phyloP scores from a whole-genome alignment of 23 tunicate genomes.

The Phallusia fumigata region DNA sequence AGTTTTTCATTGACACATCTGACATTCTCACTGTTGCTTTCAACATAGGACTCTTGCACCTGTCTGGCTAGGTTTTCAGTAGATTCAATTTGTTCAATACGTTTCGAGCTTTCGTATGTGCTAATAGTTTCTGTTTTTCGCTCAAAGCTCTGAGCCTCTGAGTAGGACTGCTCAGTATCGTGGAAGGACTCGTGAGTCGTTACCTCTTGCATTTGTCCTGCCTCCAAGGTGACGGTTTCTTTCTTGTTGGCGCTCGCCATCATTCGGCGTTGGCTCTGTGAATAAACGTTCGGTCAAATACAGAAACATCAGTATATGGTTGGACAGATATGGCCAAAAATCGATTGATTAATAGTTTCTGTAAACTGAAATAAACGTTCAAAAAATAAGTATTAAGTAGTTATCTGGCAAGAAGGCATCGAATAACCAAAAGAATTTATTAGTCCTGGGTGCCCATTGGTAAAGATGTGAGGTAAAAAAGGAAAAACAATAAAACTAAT shows the following conservation, averaged over 20 bases:
- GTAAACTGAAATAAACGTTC: no score
- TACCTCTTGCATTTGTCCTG: slow-evolving; percentile 10
- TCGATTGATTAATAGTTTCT: no score
- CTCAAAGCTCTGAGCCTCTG: not conserved
- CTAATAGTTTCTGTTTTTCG: not conserved
- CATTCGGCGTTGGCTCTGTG: slow-evolving; percentile 6
- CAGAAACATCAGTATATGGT: not conserved
- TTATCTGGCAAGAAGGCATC: no score
- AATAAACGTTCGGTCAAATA: no score
- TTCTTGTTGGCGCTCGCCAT: not conserved
- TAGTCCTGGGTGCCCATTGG: no score
- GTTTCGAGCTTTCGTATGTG: not conserved
- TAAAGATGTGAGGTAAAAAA: no score
- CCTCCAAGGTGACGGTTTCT: not conserved
- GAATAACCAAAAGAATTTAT: no score
- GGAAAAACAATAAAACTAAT: no score
- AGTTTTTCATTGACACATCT: not conserved
- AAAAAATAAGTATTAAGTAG: no score
- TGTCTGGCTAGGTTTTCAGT: not conserved
- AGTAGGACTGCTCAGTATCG: not conserved
- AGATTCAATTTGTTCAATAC: not conserved
- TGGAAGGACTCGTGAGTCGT: not conserved
- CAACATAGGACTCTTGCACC: not conserved
- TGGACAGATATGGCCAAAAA: not conserved
- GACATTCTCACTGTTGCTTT: not conserved